Evolutionary conservation across 2,113 vertebrate genomes (phyloP).

Genomic region (Serranochromis macrocephalus): DNA sequence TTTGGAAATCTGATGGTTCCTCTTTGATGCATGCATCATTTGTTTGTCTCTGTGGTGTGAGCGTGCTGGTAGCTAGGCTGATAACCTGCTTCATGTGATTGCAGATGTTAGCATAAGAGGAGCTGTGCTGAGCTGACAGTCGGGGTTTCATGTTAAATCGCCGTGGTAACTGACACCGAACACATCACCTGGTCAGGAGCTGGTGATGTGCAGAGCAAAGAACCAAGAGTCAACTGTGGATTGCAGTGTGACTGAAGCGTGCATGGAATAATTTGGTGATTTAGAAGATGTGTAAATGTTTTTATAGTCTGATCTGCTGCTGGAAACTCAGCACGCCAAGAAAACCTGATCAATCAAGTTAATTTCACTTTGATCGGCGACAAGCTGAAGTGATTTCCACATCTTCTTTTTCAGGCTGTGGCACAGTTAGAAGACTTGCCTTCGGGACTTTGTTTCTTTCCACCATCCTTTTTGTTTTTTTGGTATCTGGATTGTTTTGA

Average conservation of each 20-base stretch:
- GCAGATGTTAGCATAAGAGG: background rate
- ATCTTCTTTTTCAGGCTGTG: background rate
- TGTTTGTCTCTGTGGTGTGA: accelerated
- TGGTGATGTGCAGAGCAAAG: background rate
- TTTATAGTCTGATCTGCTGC: accelerated
- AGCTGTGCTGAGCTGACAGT: background rate
- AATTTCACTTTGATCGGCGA: background rate
- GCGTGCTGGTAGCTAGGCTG: background rate
- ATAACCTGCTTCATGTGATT: background rate
- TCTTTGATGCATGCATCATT: background rate
- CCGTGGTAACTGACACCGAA: background rate
- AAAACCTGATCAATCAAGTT: accelerated
- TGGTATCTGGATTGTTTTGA: background rate
- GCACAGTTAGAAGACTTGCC: background rate
- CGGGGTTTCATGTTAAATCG: background rate
- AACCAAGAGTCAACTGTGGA: background rate
- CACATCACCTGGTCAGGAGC: background rate
- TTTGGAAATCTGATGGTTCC: background rate
- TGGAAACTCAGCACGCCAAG: background rate
- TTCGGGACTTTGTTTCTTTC: accelerated
- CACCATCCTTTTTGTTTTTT: background rate
- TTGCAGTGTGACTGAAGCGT: background rate
- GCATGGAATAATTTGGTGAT: background rate
- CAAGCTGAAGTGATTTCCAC: background rate
- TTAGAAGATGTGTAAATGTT: background rate